Percentiles rank a stretch among this genome's conserved stretches.
These are phyloP conservation scores for Lypha dubia DNA, from an alignment of 2,888 invertebrate species.

Conservation along the genomic window DNA sequence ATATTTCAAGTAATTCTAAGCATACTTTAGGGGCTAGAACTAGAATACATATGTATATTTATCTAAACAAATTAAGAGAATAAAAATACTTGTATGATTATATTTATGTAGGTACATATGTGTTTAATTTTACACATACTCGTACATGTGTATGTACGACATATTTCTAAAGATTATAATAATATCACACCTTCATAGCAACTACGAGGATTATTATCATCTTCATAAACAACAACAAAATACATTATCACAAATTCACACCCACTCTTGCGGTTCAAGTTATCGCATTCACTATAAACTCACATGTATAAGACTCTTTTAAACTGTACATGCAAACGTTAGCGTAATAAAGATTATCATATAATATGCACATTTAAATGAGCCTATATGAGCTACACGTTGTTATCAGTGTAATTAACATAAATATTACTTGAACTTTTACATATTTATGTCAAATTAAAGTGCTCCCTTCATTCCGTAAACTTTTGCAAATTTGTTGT, in stretches of 20 bases:
- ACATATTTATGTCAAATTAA: background rate
- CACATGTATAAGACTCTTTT: background rate
- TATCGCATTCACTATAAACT: background rate
- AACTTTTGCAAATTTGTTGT: background rate
- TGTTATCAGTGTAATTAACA: conserved; percentile 61
- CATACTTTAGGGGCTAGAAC: background rate
- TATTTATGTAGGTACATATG: background rate
- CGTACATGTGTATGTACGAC: no score
- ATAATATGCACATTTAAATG: conserved; percentile 67
- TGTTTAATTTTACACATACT: no score
- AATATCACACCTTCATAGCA: conserved; percentile 24
- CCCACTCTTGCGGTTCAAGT: background rate
- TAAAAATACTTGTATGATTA: no score
- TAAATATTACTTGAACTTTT: conserved; percentile 54
- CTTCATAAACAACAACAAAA: conserved; percentile 14
- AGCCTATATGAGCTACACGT: conserved; percentile 49
- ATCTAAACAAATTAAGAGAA: no score
- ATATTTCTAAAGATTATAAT: conserved; percentile 10
- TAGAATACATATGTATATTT: no score
- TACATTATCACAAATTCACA: conserved; percentile 3
- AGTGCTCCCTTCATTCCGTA: background rate
- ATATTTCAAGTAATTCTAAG: background rate
- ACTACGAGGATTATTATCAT: conserved; percentile 1
- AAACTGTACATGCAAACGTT: background rate
- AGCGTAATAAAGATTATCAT: conserved; percentile 47